phyloP scores from a whole-genome alignment of 2,797 vertebrate genomes.

The Myripristis murdjan region DNA sequence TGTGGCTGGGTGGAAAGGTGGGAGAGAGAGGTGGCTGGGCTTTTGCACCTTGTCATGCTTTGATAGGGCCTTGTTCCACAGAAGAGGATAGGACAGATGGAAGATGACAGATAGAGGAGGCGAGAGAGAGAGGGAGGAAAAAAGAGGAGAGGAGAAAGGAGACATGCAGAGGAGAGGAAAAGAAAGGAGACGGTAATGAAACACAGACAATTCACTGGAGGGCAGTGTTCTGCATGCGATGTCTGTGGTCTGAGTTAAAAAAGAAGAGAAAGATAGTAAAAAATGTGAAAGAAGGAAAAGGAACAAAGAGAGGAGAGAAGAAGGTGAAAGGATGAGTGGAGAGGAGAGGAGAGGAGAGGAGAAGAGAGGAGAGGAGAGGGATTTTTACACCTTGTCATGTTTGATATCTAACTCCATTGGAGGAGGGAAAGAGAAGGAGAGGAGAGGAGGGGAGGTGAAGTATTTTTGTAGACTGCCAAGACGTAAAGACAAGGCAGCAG shows the following conservation, averaged over 20 bases:
- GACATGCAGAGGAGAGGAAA: background rate
- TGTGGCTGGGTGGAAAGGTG: no score
- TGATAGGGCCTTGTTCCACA: conserved; percentile 36
- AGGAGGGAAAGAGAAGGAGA: background rate
- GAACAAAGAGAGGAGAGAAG: background rate
- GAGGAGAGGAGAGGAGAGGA: background rate
- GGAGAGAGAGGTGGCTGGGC: background rate
- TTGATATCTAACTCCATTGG: background rate
- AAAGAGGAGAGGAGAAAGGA: background rate
- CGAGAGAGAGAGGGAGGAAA: background rate
- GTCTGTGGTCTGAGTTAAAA: no score
- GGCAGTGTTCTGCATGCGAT: no score
- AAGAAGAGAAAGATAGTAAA: background rate
- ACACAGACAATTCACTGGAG: no score
- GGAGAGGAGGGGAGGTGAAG: no score
- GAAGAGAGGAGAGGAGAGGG: background rate
- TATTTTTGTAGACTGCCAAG: no score
- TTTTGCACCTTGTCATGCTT: conserved; percentile 57
- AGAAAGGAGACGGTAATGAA: no score
- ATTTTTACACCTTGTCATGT: background rate
- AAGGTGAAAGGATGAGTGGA: background rate
- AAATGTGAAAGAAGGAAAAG: background rate
- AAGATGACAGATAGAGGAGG: conserved; percentile 19
- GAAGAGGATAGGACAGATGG: conserved; percentile 27
- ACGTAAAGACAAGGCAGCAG: no score